phyloP scores from a whole-genome alignment of 2,888 invertebrate genomes.

The Calliopum simillimum region DNA sequence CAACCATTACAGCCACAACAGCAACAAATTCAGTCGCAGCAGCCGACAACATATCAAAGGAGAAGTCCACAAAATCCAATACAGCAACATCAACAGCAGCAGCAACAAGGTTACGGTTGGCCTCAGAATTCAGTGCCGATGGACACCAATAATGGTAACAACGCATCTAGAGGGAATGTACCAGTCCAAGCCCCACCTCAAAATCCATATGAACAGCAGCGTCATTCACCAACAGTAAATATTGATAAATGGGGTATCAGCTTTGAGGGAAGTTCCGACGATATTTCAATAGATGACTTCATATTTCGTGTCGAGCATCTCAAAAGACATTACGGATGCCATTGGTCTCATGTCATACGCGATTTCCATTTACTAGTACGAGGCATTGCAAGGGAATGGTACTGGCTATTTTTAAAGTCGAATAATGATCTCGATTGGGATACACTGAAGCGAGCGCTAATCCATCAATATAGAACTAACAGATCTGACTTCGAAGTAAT shows the following conservation, averaged over 20 bases:
- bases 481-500: neutral
- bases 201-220: too few relatives aligned
- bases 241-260: slow-evolving; percentile 8
- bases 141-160: too few relatives aligned
- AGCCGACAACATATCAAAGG: too few relatives aligned
- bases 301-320: neutral
- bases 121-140: too few relatives aligned
- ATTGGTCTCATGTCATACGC: neutral
- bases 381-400: neutral
- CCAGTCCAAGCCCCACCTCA: too few relatives aligned
- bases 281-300: neutral
- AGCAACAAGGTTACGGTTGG: too few relatives aligned
- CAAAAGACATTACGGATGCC: neutral
- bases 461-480: neutral
- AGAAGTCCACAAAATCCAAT: too few relatives aligned
- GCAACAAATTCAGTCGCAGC: too few relatives aligned
- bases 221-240: too few relatives aligned
- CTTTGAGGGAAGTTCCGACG: neutral
- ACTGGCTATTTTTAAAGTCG: neutral
- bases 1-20: too few relatives aligned
- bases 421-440: neutral
- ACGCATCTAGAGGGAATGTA: too few relatives aligned
- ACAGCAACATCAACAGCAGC: too few relatives aligned
- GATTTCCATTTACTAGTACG: neutral
- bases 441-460: neutral